Percentiles rank a stretch among this genome's conserved stretches.
Conservation (phyloP, 2,797 vertebrate genomes). For the Apodemus agrarius region DNA sequence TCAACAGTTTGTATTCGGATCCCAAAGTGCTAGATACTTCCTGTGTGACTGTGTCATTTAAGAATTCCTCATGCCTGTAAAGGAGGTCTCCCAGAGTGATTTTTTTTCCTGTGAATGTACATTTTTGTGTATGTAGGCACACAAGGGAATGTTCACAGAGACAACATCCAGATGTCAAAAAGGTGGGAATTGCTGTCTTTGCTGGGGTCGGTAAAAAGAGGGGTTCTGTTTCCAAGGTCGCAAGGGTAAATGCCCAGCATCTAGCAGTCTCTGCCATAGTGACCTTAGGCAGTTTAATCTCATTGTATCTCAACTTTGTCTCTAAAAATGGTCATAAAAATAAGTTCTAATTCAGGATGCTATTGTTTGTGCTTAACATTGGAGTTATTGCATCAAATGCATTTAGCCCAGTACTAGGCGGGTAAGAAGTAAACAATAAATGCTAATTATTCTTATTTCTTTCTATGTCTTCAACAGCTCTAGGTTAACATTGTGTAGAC, state of each 20-base stretch:
- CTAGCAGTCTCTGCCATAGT: background rate
- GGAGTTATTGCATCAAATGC: conserved; percentile 46
- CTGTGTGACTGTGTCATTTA: background rate
- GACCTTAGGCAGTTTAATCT: conserved; percentile 36
- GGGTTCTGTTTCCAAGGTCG: background rate
- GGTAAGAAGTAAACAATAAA: conserved; percentile 34
- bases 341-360: conserved; percentile 31
- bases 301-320: conserved; percentile 27
- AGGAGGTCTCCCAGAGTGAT: background rate
- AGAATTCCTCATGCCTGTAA: conserved; percentile 41
- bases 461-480: conserved; percentile 25
- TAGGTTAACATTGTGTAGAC: conserved; percentile 27
- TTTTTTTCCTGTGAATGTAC: background rate
- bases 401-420: background rate
- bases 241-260: conserved; percentile 31
- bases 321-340: conserved; percentile 57
- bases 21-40: background rate
- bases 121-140: background rate
- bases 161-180: background rate
- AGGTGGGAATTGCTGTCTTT: background rate
- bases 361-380: conserved; percentile 27
- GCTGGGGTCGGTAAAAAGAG: background rate
- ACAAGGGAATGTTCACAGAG: background rate
- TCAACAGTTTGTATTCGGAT: background rate
- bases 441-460: conserved; percentile 48